Conservation (phyloP, 2,888 invertebrate species). For the Drosophila engyochracea region DNA sequence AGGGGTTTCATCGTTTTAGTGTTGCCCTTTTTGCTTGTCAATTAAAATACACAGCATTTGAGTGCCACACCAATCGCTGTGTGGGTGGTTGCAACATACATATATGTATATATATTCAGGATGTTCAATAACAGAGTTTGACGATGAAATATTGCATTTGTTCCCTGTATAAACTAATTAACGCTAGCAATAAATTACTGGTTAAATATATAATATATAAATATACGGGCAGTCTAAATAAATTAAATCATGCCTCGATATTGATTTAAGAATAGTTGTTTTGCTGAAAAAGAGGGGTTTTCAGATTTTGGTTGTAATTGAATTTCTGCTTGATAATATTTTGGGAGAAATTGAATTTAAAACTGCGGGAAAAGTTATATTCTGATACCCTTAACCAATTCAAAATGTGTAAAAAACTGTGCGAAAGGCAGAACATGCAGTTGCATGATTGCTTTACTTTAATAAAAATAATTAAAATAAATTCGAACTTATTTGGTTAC, state of each 20-base stretch:
- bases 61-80: conserved; percentile 24
- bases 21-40: conserved; percentile 57
- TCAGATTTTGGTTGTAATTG: neutral
- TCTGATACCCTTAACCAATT: neutral
- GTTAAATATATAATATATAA: neutral
- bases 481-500: rapidly evolving
- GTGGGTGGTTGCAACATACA: conserved; percentile 30
- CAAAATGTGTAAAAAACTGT: neutral
- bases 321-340: neutral
- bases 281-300: neutral
- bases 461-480: too few species aligned
- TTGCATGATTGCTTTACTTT: too few species aligned
- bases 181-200: neutral
- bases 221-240: conserved; percentile 26
- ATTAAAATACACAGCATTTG: conserved; percentile 52
- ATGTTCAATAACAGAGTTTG: conserved; percentile 10
- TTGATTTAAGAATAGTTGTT: neutral
- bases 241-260: neutral
- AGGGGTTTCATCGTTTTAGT: conserved; percentile 21
- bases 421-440: neutral
- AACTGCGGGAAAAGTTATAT: neutral
- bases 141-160: conserved; percentile 15
- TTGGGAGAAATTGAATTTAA: neutral
- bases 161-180: neutral
- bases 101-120: neutral